Evolutionary conservation across 35 echinoderm and acorn worm species (phyloP).

Genomic region (Strongylocentrotus purpuratus): DNA sequence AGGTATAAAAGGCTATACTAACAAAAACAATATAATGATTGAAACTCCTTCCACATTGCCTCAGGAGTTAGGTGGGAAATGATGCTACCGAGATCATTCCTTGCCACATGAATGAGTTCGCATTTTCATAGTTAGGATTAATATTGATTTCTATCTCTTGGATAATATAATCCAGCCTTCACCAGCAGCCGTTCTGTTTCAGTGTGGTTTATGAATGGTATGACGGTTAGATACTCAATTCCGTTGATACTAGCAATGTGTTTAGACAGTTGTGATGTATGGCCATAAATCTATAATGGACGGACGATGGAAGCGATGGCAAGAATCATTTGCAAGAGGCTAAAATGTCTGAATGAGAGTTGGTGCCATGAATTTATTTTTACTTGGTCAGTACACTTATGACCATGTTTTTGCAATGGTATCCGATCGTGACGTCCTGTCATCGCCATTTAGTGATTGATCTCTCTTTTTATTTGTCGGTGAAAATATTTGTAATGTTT

Average conservation of each 20-base stretch:
- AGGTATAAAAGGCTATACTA: too few species aligned
- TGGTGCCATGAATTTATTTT: not conserved
- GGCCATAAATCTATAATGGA: not conserved
- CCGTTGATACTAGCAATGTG: not conserved
- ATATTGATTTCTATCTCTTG: too few species aligned
- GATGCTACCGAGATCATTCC: too few species aligned
- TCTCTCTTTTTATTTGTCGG: not conserved
- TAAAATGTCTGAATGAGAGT: not conserved
- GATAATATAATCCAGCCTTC: not conserved
- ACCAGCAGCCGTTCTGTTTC: not conserved
- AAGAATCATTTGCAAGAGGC: not conserved
- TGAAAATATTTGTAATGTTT: not conserved
- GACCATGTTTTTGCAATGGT: not conserved
- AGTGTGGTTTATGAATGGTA: not conserved
- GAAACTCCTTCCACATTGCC: too few species aligned
- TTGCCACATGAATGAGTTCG: too few species aligned
- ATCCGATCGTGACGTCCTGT: not conserved
- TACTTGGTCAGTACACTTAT: not conserved
- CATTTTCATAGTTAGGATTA: too few species aligned
- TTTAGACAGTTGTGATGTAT: constrained; percentile 11
- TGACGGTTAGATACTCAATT: not conserved
- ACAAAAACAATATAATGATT: too few species aligned
- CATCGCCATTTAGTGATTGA: not conserved
- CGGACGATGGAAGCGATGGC: not conserved
- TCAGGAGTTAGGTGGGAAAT: too few species aligned